Conservation (phyloP, 2,113 vertebrate genomes). For the Pycnonotus jocosus region DNA sequence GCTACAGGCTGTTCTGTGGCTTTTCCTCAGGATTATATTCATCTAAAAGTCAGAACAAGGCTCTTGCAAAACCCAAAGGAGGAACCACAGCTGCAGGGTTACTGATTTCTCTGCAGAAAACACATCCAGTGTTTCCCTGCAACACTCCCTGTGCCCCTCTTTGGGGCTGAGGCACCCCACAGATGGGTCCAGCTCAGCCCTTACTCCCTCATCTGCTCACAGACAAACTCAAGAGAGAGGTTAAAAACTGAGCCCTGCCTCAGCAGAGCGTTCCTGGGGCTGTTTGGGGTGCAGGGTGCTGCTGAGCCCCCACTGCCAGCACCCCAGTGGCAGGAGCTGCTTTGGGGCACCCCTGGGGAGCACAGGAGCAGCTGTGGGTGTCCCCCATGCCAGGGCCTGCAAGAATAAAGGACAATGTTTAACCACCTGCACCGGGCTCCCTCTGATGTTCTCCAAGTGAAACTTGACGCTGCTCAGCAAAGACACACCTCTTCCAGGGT, state of each 20-base stretch:
- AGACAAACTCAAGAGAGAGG: background rate
- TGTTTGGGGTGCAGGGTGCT: rapidly evolving
- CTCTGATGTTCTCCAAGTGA: constrained; percentile 47
- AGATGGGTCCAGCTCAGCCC: background rate
- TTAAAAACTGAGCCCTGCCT: background rate
- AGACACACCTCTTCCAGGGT: constrained; percentile 70
- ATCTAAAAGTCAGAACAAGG: background rate
- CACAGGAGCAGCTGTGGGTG: background rate
- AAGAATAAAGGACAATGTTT: background rate
- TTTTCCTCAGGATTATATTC: background rate
- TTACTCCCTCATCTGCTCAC: background rate
- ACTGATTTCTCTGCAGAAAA: background rate
- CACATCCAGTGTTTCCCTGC: rapidly evolving
- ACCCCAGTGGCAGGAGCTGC: background rate
- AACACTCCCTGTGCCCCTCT: background rate
- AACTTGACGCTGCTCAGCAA: constrained; percentile 62
- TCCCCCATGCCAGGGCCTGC: background rate
- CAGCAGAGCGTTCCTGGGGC: background rate
- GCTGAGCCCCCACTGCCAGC: background rate
- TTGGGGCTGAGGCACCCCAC: background rate
- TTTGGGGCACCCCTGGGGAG: background rate
- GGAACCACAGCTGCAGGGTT: background rate
- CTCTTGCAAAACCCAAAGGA: background rate
- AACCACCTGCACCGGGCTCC: constrained; percentile 41
- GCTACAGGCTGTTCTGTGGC: rapidly evolving